A percentile compares a stretch with the other conserved stretches of the same genome.
Evolutionary conservation across 2,113 vertebrate genomes (phyloP).

Genomic region (Caranx ignobilis): DNA sequence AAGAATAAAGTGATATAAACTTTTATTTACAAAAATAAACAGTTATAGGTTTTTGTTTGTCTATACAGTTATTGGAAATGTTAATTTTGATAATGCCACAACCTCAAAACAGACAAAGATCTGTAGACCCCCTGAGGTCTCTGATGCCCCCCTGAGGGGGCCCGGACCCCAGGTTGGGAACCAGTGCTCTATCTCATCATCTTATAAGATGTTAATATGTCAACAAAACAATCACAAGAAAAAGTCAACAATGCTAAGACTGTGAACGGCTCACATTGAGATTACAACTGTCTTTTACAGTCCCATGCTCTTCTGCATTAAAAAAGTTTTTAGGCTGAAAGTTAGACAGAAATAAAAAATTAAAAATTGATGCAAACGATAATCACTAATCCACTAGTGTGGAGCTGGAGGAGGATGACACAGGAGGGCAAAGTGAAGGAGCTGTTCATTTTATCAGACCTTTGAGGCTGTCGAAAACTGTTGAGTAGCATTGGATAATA

Average conservation of each 20-base stretch:
- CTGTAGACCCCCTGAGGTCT: no score
- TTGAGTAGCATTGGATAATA: neutral
- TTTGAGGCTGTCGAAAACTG: neutral
- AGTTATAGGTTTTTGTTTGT: no score
- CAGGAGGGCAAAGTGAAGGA: neutral
- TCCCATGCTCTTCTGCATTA: neutral
- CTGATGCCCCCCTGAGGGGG: no score
- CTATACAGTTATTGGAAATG: no score
- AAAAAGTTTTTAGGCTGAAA: neutral
- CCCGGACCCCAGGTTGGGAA: no score
- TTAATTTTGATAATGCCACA: no score
- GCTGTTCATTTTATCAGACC: neutral
- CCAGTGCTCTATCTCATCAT: slow-evolving; percentile 2
- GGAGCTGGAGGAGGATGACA: neutral
- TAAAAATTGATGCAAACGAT: neutral
- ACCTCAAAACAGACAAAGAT: no score
- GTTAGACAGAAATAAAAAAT: neutral
- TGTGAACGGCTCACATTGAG: slow-evolving; percentile 5
- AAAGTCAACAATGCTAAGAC: neutral
- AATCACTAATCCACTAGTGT: neutral
- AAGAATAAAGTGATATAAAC: no score
- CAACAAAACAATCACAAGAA: no score
- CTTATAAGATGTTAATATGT: neutral
- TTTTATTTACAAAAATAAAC: no score
- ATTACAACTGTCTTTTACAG: neutral